Percentiles rank a stretch among this genome's conserved stretches.
Evolutionary conservation across 2,797 vertebrate genomes (phyloP).

Genomic region (Scleropages formosus): DNA sequence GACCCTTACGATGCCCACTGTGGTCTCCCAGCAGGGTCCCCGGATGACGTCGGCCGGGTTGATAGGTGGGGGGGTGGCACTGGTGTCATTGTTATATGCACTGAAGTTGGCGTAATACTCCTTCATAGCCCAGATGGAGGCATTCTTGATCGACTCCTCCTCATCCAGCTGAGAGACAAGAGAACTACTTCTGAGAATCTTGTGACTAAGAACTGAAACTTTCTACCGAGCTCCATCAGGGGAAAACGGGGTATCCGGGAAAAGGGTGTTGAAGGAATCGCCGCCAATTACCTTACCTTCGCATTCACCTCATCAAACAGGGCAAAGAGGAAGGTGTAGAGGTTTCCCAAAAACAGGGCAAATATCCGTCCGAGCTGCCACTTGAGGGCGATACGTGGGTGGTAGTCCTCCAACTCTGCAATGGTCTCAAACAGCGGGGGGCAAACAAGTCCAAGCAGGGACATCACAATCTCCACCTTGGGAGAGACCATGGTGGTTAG

Average conservation of each 20-base stretch:
- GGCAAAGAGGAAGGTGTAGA: conserved; percentile 93
- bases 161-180: conserved; percentile 74
- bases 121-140: conserved; percentile 78
- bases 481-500: not conserved
- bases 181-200: conserved; percentile 3
- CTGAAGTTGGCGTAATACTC: conserved; percentile 76
- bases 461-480: conserved; percentile 95
- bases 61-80: conserved; percentile 70
- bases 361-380: conserved; percentile 98
- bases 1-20: conserved; percentile 84
- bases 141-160: conserved; percentile 81
- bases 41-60: conserved; percentile 84
- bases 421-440: conserved; percentile 96
- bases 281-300: conserved; percentile 69
- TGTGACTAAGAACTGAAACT: not conserved
- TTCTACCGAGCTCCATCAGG: not conserved
- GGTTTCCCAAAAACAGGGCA: conserved; percentile 93
- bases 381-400: conserved; percentile 92
- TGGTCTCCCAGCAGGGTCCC: conserved; percentile 97
- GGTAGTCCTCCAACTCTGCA: conserved; percentile 91
- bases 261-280: too few relatives aligned
- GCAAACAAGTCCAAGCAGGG: conserved; percentile 92
- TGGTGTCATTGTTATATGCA: conserved; percentile 61
- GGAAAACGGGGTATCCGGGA: not conserved
- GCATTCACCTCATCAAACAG: conserved; percentile 94